Base-by-base conservation (phyloP, 2,113 vertebrate species). In the Hystrix cristata region DNA sequence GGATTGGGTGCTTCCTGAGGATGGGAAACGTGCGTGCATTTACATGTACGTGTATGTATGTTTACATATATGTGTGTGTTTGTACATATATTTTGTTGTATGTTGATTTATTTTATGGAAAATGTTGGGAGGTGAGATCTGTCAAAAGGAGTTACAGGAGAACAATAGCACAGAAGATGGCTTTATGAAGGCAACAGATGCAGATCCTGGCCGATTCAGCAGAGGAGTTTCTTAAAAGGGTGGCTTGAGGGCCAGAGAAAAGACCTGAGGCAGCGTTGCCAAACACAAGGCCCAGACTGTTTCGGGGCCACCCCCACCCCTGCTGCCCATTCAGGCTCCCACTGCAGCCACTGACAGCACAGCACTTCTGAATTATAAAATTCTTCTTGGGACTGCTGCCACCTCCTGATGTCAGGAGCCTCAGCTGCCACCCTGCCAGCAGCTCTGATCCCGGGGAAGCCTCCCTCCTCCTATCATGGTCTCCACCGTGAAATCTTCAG, bases 291-390 rank as follows among this genome's bases (percentile, higher is more conserved):
- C n/a, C 27, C 27, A 5, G 67, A 65, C 14, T 46, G 46, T 34
- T 38, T 46, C 67, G 65, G 86, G 65, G 0, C 19, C 48, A 48
- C n/a, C 3, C 0, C 12, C 11, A 13, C 6, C 6, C 8, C 4
- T 16, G 57, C 10, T 38, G 38, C n/a, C 60, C 14, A 2, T 43
- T 64, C 14, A 59, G n/a, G 38, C 29, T n/a, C 29, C 18, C 21
- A 14, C 6, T 1, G 21, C 62, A 23, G 7, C 1, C 0, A 2
- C 1, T 55, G 51, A 43, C 12, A 12, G 15, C 43, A 19, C 11
- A 31, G 72, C 27, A 3, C 18, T 7, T 71, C 25, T 16, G 59
- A 27, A 18, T 3, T 34, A 14, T 16, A 21, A 29, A 23, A 53
- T 53, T 25, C 18, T 7, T 15, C 46, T n/a, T 0, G 15, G 12